These are phyloP conservation scores for Eretmocerus hayati DNA, from an alignment of 2,888 invertebrate species.

Conservation along the genomic window DNA sequence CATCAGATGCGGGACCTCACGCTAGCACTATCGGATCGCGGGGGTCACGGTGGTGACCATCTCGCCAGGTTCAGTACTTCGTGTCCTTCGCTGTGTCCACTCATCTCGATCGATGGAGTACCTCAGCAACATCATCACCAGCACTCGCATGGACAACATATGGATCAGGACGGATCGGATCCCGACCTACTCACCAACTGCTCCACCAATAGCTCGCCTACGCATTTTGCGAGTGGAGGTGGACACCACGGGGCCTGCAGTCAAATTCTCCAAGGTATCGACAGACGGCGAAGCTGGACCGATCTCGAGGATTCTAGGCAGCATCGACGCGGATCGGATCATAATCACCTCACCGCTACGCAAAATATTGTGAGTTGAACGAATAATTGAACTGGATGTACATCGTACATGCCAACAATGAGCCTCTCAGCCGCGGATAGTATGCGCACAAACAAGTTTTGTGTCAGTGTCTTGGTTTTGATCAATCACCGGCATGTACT, in stretches of 20 bases:
- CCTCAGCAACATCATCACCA: conserved; percentile 2
- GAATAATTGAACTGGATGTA: too few relatives aligned
- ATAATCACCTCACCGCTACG: conserved; percentile 42
- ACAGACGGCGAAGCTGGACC: conserved; percentile 76
- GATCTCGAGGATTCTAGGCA: conserved; percentile 63
- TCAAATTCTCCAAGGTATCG: conserved; percentile 51
- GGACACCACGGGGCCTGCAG: conserved; percentile 47
- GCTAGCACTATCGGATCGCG: conserved; percentile 37
- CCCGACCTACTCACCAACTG: conserved; percentile 48
- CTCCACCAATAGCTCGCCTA: conserved; percentile 49
- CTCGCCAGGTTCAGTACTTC: conserved; percentile 62
- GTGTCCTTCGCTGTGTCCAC: conserved; percentile 58
- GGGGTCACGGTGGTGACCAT: conserved; percentile 38
- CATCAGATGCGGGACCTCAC: conserved; percentile 69
- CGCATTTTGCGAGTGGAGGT: conserved; percentile 36
- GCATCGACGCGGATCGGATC: conserved; percentile 37
- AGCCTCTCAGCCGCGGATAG: too few relatives aligned
- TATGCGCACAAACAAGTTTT: too few relatives aligned
- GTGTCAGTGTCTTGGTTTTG: too few relatives aligned
- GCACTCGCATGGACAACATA: neutral
- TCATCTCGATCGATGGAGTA: conserved; percentile 25
- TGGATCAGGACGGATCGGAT: conserved; percentile 44
- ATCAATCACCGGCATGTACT: too few relatives aligned
- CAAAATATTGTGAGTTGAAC: conserved; percentile 44
- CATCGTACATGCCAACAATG: too few relatives aligned